Conservation (phyloP, 2,888 invertebrate genomes). For the Liodrosophila aerea region DNA sequence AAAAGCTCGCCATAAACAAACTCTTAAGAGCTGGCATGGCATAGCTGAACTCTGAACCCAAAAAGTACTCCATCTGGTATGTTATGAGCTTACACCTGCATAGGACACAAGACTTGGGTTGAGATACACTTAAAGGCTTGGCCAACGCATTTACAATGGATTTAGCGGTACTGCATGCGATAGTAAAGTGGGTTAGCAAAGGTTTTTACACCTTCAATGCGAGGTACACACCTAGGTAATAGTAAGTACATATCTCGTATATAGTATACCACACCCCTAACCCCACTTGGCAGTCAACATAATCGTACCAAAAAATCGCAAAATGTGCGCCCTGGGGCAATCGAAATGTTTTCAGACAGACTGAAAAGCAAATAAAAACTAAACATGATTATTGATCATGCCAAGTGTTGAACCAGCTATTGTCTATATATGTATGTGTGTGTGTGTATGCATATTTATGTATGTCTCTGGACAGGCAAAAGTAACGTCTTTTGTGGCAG, state of each 20-base stretch:
- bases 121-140: conserved; percentile 33
- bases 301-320: conserved; percentile 40
- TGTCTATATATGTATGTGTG: conserved; percentile 32
- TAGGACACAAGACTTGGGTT: conserved; percentile 2
- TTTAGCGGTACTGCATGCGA: conserved; percentile 25
- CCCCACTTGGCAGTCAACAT: conserved; percentile 36
- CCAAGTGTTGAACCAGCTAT: conserved; percentile 57
- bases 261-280: conserved; percentile 44
- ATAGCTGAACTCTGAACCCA: conserved; percentile 21
- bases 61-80: conserved; percentile 18
- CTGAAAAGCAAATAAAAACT: conserved; percentile 49
- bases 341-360: conserved; percentile 12
- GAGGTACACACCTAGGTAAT: conserved; percentile 66
- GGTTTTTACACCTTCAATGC: conserved; percentile 67
- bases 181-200: conserved; percentile 65
- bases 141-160: conserved; percentile 35
- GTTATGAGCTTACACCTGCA: conserved; percentile 44
- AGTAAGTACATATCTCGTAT: conserved; percentile 12
- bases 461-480: conserved; percentile 35
- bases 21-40: not conserved
- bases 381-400: conserved; percentile 66
- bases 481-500: conserved; percentile 67
- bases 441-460: conserved; percentile 8
- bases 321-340: conserved; percentile 30
- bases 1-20: not conserved